phyloP scores from a whole-genome alignment of 2,797 vertebrate genomes.

The Borostomias antarcticus region DNA sequence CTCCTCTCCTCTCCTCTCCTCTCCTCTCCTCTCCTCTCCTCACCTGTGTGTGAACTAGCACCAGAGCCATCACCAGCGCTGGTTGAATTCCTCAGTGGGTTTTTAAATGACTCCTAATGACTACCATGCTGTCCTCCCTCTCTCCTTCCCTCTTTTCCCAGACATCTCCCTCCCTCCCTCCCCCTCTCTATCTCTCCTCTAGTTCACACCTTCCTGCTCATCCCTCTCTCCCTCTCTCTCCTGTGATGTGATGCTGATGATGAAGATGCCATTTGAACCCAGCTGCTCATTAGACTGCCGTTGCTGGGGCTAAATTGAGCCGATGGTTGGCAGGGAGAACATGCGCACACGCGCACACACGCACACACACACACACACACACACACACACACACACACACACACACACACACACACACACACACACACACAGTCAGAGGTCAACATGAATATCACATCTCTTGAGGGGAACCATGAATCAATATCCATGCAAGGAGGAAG shows the following conservation, averaged over 20 bases:
- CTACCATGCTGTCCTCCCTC: background rate
- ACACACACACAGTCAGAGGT: conserved; percentile 36
- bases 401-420: background rate
- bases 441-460: conserved; percentile 47
- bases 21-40: too few relatives aligned
- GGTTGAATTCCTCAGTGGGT: too few relatives aligned
- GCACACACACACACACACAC: background rate
- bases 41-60: too few relatives aligned
- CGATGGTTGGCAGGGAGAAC: conserved; percentile 4
- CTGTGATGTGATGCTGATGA: conserved; percentile 9
- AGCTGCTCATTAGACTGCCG: conserved; percentile 15
- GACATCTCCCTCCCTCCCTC: background rate
- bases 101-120: too few relatives aligned
- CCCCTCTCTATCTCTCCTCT: background rate
- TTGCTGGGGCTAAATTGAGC: conserved; percentile 16
- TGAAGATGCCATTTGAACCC: conserved; percentile 14
- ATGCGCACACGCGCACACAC: background rate
- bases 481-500: conserved; percentile 8
- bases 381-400: background rate
- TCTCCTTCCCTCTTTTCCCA: background rate
- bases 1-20: too few relatives aligned
- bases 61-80: too few relatives aligned
- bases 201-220: background rate
- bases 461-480: conserved; percentile 54
- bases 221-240: background rate